Base-by-base conservation (phyloP, 2,888 invertebrate species). In the Drosophila dives region DNA sequence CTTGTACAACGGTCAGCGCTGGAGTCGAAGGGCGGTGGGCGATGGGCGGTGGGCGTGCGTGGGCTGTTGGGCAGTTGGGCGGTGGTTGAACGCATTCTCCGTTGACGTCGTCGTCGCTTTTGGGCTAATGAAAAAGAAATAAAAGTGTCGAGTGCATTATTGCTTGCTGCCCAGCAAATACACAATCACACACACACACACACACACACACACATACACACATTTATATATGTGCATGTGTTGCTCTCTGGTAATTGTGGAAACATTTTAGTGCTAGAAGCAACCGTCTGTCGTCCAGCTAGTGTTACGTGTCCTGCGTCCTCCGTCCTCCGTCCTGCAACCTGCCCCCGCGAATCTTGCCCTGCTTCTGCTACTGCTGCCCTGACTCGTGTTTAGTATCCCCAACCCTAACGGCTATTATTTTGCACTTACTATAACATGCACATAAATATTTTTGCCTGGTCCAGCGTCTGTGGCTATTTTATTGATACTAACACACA, bases 401-500 rank as follows among this genome's bases (percentile, higher is more conserved):
- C 69, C 74, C 79, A 42, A 69, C 70, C 65, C 65, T 49, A 75
- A 56, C 61, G 83, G 89, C 89, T 87, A 87, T 87, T 88, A 88
- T 88, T 88, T 88, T 88, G 87, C 87, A 88, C 87, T 88, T 88
- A 88, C 87, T 87, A 88, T 89, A 88, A 88, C 89, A 88, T 89
- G 87, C 77, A 83, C 87, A 88, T 88, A 88, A 88, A 88, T 88
- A 88, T 88, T 81, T 82, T 77, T 78, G 79, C 81, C 75, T 77
- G 75, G 73, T 77, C 72, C 75, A 67, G 72, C 69, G 64, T 79
- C 77, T 78, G 83, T 51, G 83, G 86, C 83, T 85, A 89, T 86
- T 86, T 86, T 89, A 86, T 86, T 86, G 86, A 86, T 86, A 86
- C 89, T 86, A 89, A 77, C 73, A 85, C 69, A 78, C 50, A 72